Evolutionary conservation across 2,113 vertebrate genomes (phyloP).

Genomic region (Apteryx owenii): DNA sequence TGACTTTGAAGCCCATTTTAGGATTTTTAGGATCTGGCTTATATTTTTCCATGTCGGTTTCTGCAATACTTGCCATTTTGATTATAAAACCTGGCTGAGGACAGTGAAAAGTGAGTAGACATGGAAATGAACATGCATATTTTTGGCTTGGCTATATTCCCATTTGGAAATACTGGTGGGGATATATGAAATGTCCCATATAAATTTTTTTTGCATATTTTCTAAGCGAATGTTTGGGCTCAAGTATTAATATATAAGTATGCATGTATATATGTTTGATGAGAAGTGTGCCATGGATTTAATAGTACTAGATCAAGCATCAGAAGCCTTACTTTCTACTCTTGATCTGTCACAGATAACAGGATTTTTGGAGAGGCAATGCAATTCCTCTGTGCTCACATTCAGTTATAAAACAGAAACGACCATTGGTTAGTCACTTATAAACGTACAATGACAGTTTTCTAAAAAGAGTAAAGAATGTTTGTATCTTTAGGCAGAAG

Average conservation of each 20-base stretch:
- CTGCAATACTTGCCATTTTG: background rate
- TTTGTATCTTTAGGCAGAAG: background rate
- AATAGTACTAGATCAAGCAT: background rate
- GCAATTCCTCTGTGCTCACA: background rate
- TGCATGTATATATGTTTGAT: background rate
- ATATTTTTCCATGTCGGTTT: background rate
- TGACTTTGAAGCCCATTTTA: accelerated
- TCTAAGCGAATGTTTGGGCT: background rate
- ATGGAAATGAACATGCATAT: background rate
- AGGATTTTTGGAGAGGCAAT: background rate
- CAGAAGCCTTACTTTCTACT: background rate
- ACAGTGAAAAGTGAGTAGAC: background rate
- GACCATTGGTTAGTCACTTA: background rate
- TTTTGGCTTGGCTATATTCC: background rate
- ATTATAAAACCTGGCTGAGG: background rate
- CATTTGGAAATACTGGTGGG: background rate
- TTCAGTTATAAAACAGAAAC: background rate
- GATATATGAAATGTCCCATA: background rate
- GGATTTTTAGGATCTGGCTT: background rate
- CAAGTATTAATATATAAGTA: background rate
- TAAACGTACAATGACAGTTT: background rate
- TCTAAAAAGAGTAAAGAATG: background rate
- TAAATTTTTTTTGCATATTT: background rate
- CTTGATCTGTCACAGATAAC: accelerated
- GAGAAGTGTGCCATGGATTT: background rate